Conservation (phyloP, 2,888 invertebrate species). For the Cheilosia soror region DNA sequence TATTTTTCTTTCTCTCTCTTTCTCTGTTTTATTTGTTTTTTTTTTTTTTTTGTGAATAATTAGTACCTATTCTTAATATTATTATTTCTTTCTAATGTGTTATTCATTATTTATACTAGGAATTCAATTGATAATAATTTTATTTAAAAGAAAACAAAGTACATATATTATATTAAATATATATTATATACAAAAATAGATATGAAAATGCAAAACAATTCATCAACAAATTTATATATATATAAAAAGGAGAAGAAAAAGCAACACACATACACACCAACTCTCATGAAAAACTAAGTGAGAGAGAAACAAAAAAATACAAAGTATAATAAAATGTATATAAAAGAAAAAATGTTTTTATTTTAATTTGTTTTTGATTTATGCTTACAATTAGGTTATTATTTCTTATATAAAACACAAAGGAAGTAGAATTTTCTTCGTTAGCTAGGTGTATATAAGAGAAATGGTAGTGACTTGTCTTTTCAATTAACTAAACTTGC, state of each 20-base stretch:
- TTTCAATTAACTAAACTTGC: too few relatives aligned
- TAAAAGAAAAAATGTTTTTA: constrained; percentile 46
- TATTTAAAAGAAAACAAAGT: constrained; percentile 48
- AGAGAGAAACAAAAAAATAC: constrained; percentile 42
- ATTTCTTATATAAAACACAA: too few relatives aligned
- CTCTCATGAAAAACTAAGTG: constrained; percentile 29
- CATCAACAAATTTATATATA: constrained; percentile 44
- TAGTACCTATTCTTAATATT: constrained; percentile 40
- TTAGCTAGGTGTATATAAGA: background rate
- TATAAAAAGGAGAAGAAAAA: constrained; percentile 15
- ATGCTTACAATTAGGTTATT: background rate
- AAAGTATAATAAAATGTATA: constrained; percentile 72
- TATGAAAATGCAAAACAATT: constrained; percentile 36
- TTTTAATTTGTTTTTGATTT: constrained; percentile 10
- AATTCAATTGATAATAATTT: constrained; percentile 59
- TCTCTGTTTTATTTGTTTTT: constrained; percentile 32
- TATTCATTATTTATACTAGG: constrained; percentile 59
- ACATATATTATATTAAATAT: constrained; percentile 71
- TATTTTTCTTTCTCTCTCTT: background rate
- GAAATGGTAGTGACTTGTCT: too few relatives aligned
- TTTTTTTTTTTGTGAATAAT: constrained; percentile 66
- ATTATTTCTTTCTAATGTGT: constrained; percentile 50
- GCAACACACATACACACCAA: constrained; percentile 41
- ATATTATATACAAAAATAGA: constrained; percentile 50
- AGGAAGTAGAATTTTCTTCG: background rate